Evolutionary conservation across 2,113 vertebrate genomes (phyloP).

Genomic region (Sminthopsis crassicaudata): DNA sequence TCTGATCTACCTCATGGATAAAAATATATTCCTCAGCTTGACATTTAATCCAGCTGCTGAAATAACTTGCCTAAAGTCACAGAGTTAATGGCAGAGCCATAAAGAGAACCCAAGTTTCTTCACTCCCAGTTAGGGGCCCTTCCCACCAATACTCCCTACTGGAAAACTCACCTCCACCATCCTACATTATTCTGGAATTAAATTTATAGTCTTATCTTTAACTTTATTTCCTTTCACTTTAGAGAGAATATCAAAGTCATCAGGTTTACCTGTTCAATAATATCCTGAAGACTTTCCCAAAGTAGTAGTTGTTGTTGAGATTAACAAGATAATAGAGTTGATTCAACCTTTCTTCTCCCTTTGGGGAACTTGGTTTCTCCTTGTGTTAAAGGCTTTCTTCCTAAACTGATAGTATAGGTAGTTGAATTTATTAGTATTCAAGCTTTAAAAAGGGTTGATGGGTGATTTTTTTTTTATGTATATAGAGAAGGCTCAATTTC

Average conservation of each 20-base stretch:
- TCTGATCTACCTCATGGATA: too few species aligned
- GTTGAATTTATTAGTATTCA: conserved; percentile 69
- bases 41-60: too few species aligned
- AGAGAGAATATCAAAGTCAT: conserved; percentile 33
- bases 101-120: too few species aligned
- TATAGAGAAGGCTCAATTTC: conserved; percentile 54
- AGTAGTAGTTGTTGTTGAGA: not conserved
- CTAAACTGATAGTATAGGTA: conserved; percentile 69
- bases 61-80: not conserved
- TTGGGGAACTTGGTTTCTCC: conserved; percentile 65
- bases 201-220: conserved; percentile 14
- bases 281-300: not conserved
- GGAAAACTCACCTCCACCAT: accelerated
- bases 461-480: conserved; percentile 42
- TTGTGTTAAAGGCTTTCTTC: conserved; percentile 67
- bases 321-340: not conserved
- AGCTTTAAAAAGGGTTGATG: conserved; percentile 53
- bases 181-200: not conserved
- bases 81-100: not conserved
- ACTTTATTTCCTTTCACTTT: conserved; percentile 35
- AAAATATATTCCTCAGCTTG: too few species aligned
- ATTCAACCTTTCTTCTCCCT: conserved; percentile 42
- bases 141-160: too few species aligned
- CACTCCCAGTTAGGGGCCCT: accelerated
- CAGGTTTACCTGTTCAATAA: not conserved